A percentile compares a stretch with the other conserved stretches of the same genome.
phyloP scores from a whole-genome alignment of 1,140 invertebrate genomes.

The Drosophila arizonae region DNA sequence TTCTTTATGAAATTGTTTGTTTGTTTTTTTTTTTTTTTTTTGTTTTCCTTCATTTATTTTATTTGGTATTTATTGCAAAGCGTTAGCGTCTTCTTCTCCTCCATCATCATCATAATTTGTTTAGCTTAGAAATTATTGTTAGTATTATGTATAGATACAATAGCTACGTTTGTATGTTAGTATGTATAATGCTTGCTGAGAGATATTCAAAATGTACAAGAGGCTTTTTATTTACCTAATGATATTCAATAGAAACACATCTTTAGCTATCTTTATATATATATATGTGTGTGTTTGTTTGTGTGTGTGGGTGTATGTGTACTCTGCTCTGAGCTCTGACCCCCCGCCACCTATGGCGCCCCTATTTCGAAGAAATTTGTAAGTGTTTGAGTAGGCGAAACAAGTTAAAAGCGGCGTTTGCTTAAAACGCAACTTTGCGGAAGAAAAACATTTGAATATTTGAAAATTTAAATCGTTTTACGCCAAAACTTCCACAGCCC shows the following conservation, averaged over 20 bases:
- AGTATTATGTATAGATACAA: slow-evolving; percentile 49
- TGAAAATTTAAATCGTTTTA: slow-evolving; percentile 38
- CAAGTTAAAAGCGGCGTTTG: slow-evolving; percentile 20
- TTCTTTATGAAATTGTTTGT: slow-evolving; percentile 25
- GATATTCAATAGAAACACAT: slow-evolving; percentile 47
- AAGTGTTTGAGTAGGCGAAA: not conserved
- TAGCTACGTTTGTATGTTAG: slow-evolving; percentile 29
- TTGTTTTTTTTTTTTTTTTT: not conserved
- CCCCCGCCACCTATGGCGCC: not conserved
- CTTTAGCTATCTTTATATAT: not conserved
- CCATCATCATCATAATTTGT: slow-evolving; percentile 6
- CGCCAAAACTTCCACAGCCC: slow-evolving; percentile 16
- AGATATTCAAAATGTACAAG: slow-evolving; percentile 58
- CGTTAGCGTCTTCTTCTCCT: slow-evolving; percentile 35
- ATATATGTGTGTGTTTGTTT: slow-evolving; percentile 1
- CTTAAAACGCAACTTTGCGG: slow-evolving; percentile 18
- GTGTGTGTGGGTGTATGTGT: slow-evolving; percentile 28
- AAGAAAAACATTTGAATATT: slow-evolving; percentile 37
- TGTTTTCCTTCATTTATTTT: not conserved
- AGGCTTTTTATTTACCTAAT: slow-evolving; percentile 39
- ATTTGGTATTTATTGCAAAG: slow-evolving; percentile 49
- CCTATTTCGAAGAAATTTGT: not conserved
- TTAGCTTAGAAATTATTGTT: slow-evolving; percentile 45
- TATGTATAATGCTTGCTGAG: slow-evolving; percentile 55
- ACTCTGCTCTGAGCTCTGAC: slow-evolving; percentile 37